phyloP scores from a whole-genome alignment of 2,113 vertebrate species.

The Sprattus sprattus region DNA sequence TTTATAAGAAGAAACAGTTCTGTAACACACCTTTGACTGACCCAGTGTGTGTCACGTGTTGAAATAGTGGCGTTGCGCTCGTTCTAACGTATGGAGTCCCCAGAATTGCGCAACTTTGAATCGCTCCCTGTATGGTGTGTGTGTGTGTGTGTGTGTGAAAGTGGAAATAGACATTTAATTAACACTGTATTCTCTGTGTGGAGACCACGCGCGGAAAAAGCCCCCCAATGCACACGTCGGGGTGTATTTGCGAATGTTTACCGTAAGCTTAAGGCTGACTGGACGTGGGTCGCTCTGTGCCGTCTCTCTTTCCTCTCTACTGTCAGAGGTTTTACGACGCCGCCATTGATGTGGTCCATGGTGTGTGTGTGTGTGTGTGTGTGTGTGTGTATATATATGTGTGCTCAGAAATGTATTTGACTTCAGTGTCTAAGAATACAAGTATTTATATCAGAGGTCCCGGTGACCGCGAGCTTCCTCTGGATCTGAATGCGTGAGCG shows the following conservation, averaged over 20 bases:
- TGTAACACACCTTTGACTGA: background rate
- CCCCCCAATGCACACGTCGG: constrained; percentile 54
- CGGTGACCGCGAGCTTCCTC: constrained; percentile 63
- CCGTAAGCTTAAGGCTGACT: constrained; percentile 56
- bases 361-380: too few species aligned
- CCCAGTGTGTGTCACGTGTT: background rate
- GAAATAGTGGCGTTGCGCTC: background rate
- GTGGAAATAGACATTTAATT: constrained; percentile 59
- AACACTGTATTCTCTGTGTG: constrained; percentile 68
- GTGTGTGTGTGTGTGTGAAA: constrained; percentile 27
- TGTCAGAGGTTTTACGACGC: constrained; percentile 64
- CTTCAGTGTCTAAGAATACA: constrained; percentile 67
- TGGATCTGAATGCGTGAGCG: constrained; percentile 45
- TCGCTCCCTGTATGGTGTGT: constrained; percentile 12
- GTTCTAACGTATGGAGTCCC: background rate
- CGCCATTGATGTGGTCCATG: constrained; percentile 66
- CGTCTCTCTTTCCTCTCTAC: constrained; percentile 54
- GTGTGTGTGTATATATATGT: too few species aligned
- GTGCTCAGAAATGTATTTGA: constrained; percentile 71
- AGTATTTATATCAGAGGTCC: constrained; percentile 67
- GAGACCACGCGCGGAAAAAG: constrained; percentile 38
- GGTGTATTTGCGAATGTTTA: constrained; percentile 59
- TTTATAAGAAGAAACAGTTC: background rate
- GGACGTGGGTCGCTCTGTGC: constrained; percentile 58
- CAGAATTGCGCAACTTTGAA: background rate